Base-by-base conservation (phyloP, 2,113 vertebrate species). In the Notechis scutatus region DNA sequence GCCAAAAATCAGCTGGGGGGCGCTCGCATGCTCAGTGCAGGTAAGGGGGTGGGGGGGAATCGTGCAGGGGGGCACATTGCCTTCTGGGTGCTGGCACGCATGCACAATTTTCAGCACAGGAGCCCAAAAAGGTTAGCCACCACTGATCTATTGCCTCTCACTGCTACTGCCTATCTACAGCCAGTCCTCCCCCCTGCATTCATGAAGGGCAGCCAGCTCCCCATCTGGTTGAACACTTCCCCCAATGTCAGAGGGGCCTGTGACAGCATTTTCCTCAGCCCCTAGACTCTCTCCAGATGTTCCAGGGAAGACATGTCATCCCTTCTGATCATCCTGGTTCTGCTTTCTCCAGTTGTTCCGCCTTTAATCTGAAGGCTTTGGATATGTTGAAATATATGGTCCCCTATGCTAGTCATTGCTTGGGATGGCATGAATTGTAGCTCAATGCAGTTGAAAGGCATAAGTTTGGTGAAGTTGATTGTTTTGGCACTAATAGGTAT, bases 241-340 rank as follows among this genome's bases (percentile, higher is more conserved):
- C 61, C 26, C 61, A 64, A 14, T 64, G 29, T n/a, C 0, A 0
- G 61, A 69, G 61, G 0, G 29, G 29, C 29, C 61, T 69, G 29
- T 0, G 1, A 69, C 61, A 15, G 29, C 61, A 69, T 69, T 69
- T 1, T 15, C 29, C 12, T 29, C 4, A 64, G 11, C 11, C 61
- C 61, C 29, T n/a, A 4, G 61, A 15, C 29, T 69, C 29, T 69
- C 29, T n/a, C 29, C 29, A 5, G 61, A n/a, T 69, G 29, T 69
- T 64, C 26, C 61, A 69, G 29, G 61, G 12, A 26, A n/a, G 26
- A n/a, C 12, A n/a, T n/a, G 61, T 12, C 26, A 15, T 69, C 61
- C 61, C 29, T 69, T 69, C 0, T 4, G 45, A 29, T 69, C 14
- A 87, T 0, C 23, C 23, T 2, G 23, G 57, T 59, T 59, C 42